Conservation (phyloP, 2,888 invertebrate species). For the Erannis defoliaria region DNA sequence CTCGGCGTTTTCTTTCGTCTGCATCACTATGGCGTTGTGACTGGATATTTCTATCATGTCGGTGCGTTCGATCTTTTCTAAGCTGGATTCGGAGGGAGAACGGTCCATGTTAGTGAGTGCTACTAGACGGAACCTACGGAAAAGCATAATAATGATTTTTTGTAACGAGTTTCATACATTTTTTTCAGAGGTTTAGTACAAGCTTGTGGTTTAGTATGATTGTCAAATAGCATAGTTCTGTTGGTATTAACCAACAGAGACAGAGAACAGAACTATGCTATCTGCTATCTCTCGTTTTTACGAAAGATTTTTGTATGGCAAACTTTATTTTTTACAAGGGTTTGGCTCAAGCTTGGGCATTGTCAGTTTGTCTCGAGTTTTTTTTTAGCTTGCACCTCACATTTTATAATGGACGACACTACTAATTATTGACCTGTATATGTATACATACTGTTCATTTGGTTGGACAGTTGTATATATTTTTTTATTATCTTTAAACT, state of each 20-base stretch:
- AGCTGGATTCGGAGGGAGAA: constrained; percentile 91
- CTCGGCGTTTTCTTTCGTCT: constrained; percentile 89
- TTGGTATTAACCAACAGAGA: too few species aligned
- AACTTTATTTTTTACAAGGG: too few species aligned
- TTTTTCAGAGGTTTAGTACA: background rate
- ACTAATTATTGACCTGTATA: too few species aligned
- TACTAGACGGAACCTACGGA: constrained; percentile 89
- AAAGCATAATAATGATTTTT: constrained; percentile 4
- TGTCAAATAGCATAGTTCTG: too few species aligned
- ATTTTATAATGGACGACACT: too few species aligned
- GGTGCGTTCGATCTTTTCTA: constrained; percentile 91
- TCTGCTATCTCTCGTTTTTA: too few species aligned
- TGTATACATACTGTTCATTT: too few species aligned
- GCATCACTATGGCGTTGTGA: constrained; percentile 89
- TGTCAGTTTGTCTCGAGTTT: background rate
- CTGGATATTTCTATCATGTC: constrained; percentile 88
- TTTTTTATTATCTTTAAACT: too few species aligned
- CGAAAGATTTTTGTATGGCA: too few species aligned
- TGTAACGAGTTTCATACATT: background rate
- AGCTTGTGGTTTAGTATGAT: background rate
- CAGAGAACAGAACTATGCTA: too few species aligned
- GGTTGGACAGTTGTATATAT: too few species aligned
- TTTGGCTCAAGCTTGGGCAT: too few species aligned
- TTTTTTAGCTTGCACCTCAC: background rate
- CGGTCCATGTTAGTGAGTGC: constrained; percentile 90